Conservation (phyloP, 2,113 vertebrate species). For the Mionectes macconnelli region DNA sequence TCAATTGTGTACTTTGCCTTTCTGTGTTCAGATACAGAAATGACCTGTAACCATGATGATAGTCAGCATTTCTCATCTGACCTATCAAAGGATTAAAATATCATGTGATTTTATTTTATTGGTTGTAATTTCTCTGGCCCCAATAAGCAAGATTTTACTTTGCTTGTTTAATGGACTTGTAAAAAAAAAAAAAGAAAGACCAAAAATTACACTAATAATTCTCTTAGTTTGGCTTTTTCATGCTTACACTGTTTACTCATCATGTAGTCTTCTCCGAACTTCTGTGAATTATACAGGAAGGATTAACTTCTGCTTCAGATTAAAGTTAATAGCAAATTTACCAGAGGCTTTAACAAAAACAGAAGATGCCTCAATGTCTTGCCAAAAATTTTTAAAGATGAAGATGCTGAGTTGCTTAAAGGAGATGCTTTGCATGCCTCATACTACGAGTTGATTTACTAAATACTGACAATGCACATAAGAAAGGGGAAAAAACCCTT, state of each 20-base stretch:
- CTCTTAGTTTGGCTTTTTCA: background rate
- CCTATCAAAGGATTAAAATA: background rate
- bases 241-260: background rate
- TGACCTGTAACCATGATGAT: background rate
- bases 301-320: background rate
- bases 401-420: background rate
- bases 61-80: background rate
- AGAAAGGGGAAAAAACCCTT: fast-evolving
- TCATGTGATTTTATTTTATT: background rate
- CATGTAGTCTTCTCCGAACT: background rate
- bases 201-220: background rate
- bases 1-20: background rate
- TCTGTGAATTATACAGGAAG: background rate
- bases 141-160: background rate
- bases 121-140: background rate
- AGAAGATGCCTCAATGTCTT: background rate
- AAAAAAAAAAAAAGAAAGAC: background rate
- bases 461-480: background rate
- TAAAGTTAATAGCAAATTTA: background rate
- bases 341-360: background rate
- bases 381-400: background rate
- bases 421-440: background rate
- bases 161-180: background rate
- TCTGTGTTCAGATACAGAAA: background rate
- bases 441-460: background rate